Conservation (phyloP, 2,888 invertebrate species). For the Macroteleia sp. region DNA sequence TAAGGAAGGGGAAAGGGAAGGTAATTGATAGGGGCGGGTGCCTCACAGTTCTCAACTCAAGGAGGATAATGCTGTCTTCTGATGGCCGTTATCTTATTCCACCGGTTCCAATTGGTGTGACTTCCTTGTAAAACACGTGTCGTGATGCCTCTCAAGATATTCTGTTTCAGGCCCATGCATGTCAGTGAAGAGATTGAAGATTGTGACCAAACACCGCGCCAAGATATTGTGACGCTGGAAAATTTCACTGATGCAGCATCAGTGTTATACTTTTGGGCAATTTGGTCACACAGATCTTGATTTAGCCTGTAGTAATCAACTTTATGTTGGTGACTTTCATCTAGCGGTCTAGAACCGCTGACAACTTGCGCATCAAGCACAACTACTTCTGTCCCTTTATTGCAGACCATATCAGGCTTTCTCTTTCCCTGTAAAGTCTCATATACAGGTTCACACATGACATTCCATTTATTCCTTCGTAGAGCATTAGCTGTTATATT, state of each 20-base stretch:
- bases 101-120: slow-evolving; percentile 4
- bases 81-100: slow-evolving; percentile 1
- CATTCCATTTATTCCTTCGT: slow-evolving; percentile 66
- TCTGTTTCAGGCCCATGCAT: neutral
- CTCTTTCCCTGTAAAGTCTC: slow-evolving; percentile 39
- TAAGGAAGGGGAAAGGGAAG: too few relatives aligned
- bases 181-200: neutral
- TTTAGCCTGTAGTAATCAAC: slow-evolving; percentile 14
- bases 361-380: slow-evolving; percentile 51
- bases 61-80: too few relatives aligned
- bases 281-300: neutral
- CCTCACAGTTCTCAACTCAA: too few relatives aligned
- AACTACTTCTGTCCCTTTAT: neutral
- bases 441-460: slow-evolving; percentile 68
- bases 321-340: slow-evolving; percentile 38
- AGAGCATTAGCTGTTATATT: slow-evolving; percentile 66
- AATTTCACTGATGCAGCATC: neutral
- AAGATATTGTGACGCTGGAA: neutral
- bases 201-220: neutral
- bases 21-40: too few relatives aligned
- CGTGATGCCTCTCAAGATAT: neutral
- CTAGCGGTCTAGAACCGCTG: slow-evolving; percentile 13
- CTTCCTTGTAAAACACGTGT: slow-evolving; percentile 3
- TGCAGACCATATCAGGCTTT: slow-evolving; percentile 44
- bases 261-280: neutral